phyloP scores from a whole-genome alignment of 2,797 vertebrate species.

The Apodemus agrarius region DNA sequence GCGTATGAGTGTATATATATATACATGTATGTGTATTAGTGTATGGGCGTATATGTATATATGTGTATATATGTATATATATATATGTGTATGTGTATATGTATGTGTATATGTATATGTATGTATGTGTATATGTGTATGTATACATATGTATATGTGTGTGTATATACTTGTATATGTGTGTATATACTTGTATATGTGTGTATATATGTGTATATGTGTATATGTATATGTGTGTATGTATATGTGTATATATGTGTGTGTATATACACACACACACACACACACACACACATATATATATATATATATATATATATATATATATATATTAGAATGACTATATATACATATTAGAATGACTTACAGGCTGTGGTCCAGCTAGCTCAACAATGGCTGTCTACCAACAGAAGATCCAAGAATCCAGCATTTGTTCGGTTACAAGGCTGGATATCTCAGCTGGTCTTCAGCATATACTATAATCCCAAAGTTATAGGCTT shows the following conservation, averaged over 20 bases:
- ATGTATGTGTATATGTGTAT: too few species aligned
- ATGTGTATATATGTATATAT: too few species aligned
- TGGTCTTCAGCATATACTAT: background rate
- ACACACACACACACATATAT: too few species aligned
- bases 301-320: too few species aligned
- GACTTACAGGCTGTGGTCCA: background rate
- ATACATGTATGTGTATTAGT: too few species aligned
- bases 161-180: too few species aligned
- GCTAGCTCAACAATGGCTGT: background rate
- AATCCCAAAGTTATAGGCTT: background rate
- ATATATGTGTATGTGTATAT: background rate
- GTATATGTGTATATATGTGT: background rate
- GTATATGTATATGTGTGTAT: too few species aligned
- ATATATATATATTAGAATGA: too few species aligned
- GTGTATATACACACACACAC: background rate
- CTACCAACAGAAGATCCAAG: background rate
- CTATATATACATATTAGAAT: background rate
- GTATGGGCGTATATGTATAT: background rate
- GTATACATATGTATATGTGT: rapidly evolving
- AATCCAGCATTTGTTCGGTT: background rate
- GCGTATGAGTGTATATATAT: too few species aligned
- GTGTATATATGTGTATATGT: background rate
- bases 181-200: background rate
- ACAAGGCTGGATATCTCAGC: background rate
- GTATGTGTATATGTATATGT: too few species aligned